These are phyloP conservation scores for Drosophila robusta DNA, from an alignment of 2,888 invertebrate genomes.

Conservation along the genomic window DNA sequence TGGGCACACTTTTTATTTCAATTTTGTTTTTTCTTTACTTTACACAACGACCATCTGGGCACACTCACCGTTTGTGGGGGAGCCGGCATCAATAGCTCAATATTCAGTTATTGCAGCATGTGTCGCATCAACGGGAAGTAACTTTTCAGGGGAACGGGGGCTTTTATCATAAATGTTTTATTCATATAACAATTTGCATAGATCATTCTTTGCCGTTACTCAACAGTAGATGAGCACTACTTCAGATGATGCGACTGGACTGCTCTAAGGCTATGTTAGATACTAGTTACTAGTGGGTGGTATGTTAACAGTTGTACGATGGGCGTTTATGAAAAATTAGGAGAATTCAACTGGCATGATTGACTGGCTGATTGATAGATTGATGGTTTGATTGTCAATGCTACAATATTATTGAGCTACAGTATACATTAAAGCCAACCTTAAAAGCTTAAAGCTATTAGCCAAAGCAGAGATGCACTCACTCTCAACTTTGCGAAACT, in stretches of 20 bases:
- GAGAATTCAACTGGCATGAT: constrained; percentile 38
- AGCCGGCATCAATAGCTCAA: constrained; percentile 51
- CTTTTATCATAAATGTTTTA: constrained; percentile 7
- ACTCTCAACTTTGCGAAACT: background rate
- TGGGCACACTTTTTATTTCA: constrained; percentile 24
- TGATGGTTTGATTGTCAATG: constrained; percentile 23
- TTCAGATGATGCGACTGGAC: constrained; percentile 29
- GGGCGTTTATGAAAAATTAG: constrained; percentile 3
- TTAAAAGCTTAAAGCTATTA: constrained; percentile 33
- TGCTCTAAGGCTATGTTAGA: constrained; percentile 31
- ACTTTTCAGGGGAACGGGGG: constrained; percentile 5
- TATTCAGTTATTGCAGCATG: constrained; percentile 44
- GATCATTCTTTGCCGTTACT: constrained; percentile 11
- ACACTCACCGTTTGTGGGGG: constrained; percentile 55
- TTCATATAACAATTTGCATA: constrained; percentile 15
- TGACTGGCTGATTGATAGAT: constrained; percentile 32
- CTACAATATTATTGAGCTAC: constrained; percentile 16
- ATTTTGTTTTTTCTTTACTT: constrained; percentile 3
- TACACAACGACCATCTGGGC: constrained; percentile 50
- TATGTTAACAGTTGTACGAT: constrained; percentile 13
- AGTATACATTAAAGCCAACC: constrained; percentile 13
- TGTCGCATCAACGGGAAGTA: constrained; percentile 39
- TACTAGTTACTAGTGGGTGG: constrained; percentile 23
- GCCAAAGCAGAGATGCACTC: constrained; percentile 4
- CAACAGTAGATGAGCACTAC: constrained; percentile 21